Evolutionary conservation across 1,140 invertebrate species (phyloP).

Genomic region (Ctenoplectra terminalis): DNA sequence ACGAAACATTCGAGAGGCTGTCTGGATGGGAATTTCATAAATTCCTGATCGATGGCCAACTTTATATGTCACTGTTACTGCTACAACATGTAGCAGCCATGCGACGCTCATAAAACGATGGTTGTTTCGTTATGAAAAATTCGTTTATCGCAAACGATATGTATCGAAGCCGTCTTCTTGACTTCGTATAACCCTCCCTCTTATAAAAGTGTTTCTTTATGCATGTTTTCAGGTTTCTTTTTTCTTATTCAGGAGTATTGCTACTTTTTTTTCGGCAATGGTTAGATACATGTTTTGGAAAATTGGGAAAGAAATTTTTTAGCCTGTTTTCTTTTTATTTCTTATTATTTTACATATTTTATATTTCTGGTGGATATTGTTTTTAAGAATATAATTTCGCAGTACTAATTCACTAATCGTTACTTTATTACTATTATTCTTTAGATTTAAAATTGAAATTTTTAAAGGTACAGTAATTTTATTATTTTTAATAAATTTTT

Average conservation of each 20-base stretch:
- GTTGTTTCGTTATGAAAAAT: slow-evolving; percentile 43
- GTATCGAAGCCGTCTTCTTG: not conserved
- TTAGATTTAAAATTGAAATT: too few species aligned
- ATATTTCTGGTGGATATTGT: too few species aligned
- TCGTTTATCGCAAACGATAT: not conserved
- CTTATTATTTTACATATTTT: too few species aligned
- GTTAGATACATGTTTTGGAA: too few species aligned
- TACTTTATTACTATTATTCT: too few species aligned
- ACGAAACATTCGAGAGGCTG: not conserved
- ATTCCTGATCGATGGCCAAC: slow-evolving; percentile 33
- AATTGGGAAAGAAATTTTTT: not conserved
- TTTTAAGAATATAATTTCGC: too few species aligned
- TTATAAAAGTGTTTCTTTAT: not conserved
- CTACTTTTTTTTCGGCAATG: too few species aligned
- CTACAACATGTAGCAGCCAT: not conserved
- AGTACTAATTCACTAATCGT: too few species aligned
- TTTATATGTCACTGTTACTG: slow-evolving; percentile 13
- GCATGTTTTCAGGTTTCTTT: not conserved
- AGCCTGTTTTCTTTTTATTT: too few species aligned
- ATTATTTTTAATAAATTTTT: too few species aligned
- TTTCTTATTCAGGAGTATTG: too few species aligned
- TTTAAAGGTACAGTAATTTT: too few species aligned
- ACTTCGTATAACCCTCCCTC: not conserved
- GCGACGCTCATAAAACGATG: slow-evolving; percentile 23
- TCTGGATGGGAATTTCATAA: slow-evolving; percentile 41